These are phyloP conservation scores for Sterrhoptilus dennistouni DNA, from an alignment of 2,113 vertebrate species.

Conservation along the genomic window DNA sequence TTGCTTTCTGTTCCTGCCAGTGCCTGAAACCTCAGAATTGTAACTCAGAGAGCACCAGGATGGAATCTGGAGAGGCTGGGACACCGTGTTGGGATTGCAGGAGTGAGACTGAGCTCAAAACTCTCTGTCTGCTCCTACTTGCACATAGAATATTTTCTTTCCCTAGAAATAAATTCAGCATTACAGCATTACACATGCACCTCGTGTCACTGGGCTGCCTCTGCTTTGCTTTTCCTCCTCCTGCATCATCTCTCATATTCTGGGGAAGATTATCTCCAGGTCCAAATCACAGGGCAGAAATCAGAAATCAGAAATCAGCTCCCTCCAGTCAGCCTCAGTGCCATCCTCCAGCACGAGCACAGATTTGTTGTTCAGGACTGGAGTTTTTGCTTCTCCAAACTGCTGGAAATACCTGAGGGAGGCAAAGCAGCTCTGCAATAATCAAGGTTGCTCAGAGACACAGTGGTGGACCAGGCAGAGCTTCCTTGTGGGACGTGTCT, in stretches of 20 bases:
- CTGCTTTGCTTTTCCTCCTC: constrained; percentile 7
- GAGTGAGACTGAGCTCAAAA: neutral
- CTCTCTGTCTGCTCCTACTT: neutral
- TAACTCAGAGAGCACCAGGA: neutral
- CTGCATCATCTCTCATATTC: neutral
- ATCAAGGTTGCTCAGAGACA: neutral
- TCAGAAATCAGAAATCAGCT: neutral
- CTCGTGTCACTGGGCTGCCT: neutral
- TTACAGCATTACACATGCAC: constrained; percentile 27
- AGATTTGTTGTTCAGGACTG: neutral
- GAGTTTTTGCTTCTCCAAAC: neutral
- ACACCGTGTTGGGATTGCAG: neutral
- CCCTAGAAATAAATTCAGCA: neutral
- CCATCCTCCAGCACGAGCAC: neutral
- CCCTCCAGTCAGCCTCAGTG: neutral
- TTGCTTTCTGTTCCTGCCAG: neutral
- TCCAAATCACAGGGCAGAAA: neutral
- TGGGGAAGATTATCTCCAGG: neutral
- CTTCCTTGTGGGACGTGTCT: neutral
- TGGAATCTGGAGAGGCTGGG: neutral
- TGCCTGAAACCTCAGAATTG: neutral
- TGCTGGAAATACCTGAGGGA: neutral
- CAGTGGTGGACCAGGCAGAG: neutral
- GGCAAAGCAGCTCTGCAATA: neutral
- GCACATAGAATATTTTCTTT: neutral